These are phyloP conservation scores for Camponotus pennsylvanicus DNA, from an alignment of 1,140 invertebrate species.

Conservation along the genomic window DNA sequence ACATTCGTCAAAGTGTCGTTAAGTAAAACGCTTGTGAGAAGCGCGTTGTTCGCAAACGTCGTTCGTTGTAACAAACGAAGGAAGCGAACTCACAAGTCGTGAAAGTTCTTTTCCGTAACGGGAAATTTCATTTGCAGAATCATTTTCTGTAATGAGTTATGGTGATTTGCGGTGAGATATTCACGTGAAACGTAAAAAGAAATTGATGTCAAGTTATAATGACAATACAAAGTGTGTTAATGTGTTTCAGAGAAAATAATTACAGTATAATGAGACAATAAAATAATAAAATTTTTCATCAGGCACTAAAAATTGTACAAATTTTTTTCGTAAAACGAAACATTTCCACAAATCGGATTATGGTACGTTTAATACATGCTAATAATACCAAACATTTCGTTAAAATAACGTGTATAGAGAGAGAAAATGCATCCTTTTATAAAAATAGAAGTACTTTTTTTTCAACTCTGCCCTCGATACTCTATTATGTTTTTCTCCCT, in stretches of 20 bases:
- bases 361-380: neutral
- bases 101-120: conserved; percentile 9
- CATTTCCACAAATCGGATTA: conserved; percentile 2
- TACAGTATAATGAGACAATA: neutral
- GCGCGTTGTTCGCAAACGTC: conserved; percentile 11
- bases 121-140: neutral
- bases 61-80: conserved; percentile 18
- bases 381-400: conserved; percentile 33
- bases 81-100: conserved; percentile 12
- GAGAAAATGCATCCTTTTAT: conserved; percentile 19
- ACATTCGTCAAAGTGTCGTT: conserved; percentile 70
- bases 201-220: neutral
- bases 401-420: neutral
- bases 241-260: neutral
- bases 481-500: conserved; percentile 12
- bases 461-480: conserved; percentile 1
- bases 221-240: neutral
- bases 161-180: neutral
- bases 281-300: neutral
- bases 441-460: conserved; percentile 41
- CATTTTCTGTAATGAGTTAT: conserved; percentile 21
- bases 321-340: neutral
- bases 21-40: conserved; percentile 43
- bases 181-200: neutral
- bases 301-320: neutral